Evolutionary conservation across 92 coral and sea anemone species (phyloP), one percentile per base, ranked within the genome.

Genomic region (Plumapathes pennacea): DNA sequence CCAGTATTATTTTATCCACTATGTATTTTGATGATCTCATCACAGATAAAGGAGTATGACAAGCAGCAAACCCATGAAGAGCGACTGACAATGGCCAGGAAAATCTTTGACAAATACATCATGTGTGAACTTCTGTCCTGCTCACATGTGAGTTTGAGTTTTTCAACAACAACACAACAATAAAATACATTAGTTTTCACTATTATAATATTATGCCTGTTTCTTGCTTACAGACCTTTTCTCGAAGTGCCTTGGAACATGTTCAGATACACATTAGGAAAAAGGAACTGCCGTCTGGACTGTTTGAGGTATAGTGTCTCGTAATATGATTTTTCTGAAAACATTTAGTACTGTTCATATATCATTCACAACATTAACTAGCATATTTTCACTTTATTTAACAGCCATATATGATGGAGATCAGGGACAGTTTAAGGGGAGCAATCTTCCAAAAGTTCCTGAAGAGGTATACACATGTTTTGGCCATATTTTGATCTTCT

Each of bases 61-160:
- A 94, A 77, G 51, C 72, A 77, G 14, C 96, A 91, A 67, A 80
- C 90, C 22, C 88, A 80, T 46, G 99, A 94, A 75, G 99, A 94
- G 23, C 46, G 96, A 59, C 56, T 88, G 39, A 77, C 82, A 46
- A 78, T 79, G 76, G 99, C 89, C 12, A 85, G 88, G 57, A 83
- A 88, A 51, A 88, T 94, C 51, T 94, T 79, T 94, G 99, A 94
- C 83, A 81, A 88, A 46, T 89, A 83, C 66, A 94, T 94, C 50
- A 94, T 94, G 99, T 80, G 86, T 63, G 99, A 94, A 45, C 89
- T 94, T 21, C 77, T 94, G 18, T 84, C 99, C 25, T 89, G 99
- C 50, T 94, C 99, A 14, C 99, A 94, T 77, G 99, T 94, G 88
- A 84, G 99, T 88, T 18, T 22, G 0, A n/a, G 13, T 8, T 30